These are phyloP conservation scores for Lordiphosa collinella DNA, from an alignment of 1,140 invertebrate species.

Conservation along the genomic window DNA sequence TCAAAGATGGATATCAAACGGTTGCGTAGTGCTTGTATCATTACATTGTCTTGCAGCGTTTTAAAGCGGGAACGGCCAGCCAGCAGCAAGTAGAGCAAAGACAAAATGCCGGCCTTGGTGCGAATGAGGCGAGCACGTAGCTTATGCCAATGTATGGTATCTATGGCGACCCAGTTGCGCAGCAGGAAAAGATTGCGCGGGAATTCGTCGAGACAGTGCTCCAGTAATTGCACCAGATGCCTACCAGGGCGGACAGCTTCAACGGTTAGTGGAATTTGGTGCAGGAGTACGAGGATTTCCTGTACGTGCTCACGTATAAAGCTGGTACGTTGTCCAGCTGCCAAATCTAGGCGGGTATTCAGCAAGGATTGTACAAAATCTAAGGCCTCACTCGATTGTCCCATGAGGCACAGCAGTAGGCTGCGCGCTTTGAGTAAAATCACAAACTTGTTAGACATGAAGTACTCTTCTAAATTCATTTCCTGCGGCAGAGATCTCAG, in stretches of 20 bases:
- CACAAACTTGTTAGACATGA: slow-evolving; percentile 22
- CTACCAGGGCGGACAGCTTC: too few relatives aligned
- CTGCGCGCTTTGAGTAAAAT: slow-evolving; percentile 15
- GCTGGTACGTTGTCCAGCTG: background rate
- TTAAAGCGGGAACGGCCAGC: slow-evolving; percentile 46
- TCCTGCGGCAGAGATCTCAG: background rate
- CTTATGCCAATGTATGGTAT: slow-evolving; percentile 50
- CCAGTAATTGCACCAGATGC: slow-evolving; percentile 28
- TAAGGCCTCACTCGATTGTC: slow-evolving; percentile 61
- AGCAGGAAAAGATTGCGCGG: slow-evolving; percentile 83
- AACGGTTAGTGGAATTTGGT: too few relatives aligned
- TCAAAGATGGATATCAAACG: slow-evolving; percentile 69
- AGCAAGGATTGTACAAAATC: slow-evolving; percentile 74
- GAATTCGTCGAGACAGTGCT: slow-evolving; percentile 79
- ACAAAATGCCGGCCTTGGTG: slow-evolving; percentile 45
- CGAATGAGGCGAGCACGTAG: slow-evolving; percentile 35
- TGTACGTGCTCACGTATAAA: slow-evolving; percentile 80
- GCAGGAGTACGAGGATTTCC: slow-evolving; percentile 64
- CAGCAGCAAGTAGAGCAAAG: slow-evolving; percentile 53
- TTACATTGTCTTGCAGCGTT: slow-evolving; percentile 1
- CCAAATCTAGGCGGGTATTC: slow-evolving; percentile 15
- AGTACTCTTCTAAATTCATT: slow-evolving; percentile 48
- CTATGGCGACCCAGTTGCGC: slow-evolving; percentile 37
- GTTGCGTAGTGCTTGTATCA: too few relatives aligned
- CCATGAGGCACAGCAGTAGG: slow-evolving; percentile 62